Conservation (phyloP, 2,113 vertebrate species). For the Himantopus leucocephalus region DNA sequence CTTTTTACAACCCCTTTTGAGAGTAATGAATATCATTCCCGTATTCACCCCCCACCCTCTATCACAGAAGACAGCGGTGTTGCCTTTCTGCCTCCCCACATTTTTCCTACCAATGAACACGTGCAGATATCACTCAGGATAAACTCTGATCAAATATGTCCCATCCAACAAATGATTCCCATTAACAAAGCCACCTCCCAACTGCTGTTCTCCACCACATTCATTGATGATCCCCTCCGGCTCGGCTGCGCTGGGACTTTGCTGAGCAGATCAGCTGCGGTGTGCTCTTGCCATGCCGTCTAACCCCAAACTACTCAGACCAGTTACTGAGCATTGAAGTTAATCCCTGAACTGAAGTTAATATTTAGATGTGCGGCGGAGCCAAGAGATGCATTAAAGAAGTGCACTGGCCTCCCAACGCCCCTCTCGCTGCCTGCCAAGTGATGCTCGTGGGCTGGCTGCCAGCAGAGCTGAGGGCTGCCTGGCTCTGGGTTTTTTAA, state of each 20-base stretch:
- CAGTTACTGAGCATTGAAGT: not conserved
- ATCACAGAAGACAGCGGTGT: rapidly evolving
- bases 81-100: rapidly evolving
- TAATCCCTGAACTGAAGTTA: not conserved
- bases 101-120: not conserved
- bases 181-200: not conserved
- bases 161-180: not conserved
- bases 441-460: not conserved
- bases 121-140: not conserved
- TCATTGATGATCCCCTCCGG: rapidly evolving
- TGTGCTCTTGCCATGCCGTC: rapidly evolving
- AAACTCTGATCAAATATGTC: not conserved
- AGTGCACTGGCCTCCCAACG: not conserved
- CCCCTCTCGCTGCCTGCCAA: conserved; percentile 1
- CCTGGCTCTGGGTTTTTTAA: not conserved
- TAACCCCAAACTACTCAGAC: not conserved
- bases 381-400: conserved; percentile 27
- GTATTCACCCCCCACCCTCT: not conserved
- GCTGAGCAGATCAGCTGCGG: not conserved
- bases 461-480: conserved; percentile 41
- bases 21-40: rapidly evolving
- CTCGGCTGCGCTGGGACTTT: not conserved
- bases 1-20: not conserved
- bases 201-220: rapidly evolving
- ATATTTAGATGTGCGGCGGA: not conserved